Evolutionary conservation across 2,797 vertebrate species (phyloP), one percentile per base, ranked within the genome.

Genomic region (Alosa sapidissima): DNA sequence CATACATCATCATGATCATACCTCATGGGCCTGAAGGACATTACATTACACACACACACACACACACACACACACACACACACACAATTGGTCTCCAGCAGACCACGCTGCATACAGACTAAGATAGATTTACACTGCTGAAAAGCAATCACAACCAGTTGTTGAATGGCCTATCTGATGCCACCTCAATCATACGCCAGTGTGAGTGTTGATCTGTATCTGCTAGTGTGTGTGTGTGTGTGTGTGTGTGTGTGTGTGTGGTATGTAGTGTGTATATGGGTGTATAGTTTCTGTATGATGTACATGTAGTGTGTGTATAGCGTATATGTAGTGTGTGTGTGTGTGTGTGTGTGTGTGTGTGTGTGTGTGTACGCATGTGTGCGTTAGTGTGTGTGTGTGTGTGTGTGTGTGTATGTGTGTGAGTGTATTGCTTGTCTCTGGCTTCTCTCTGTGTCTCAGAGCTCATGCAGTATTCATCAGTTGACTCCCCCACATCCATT

Each of bases 141-240:
- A 68, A 28, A 68, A 68, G 62, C 62, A 68, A 68, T 68, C 62
- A 68, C 28, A 68, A 68, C n/a, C 28, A 58, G 62, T 68, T 68
- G n/a, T 28, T 68, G 62, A 68, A 68, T 68, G 62, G 28, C 24
- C 62, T 33, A 68, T 68, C 62, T 33, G 62, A 68, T 68, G 28
- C 19, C 3, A 68, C 24, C 28, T 68, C 62, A 68, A 68, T 68
- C 62, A 68, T 28, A 33, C 21, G 62, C 10, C n/a, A 10, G 24
- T 68, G 62, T 68, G 62, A 28, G 62, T 65, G 24, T 33, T 65
- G 24, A 13, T 41, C 41, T 68, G 62, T 65, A 3, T 33, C 5
- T 65, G n/a, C 41, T 41, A 41, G 58, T 62, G 58, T 62, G 58
- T 62, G 58, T 62, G 58, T 62, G 21, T n/a, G 9, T 62, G 58